Base-by-base conservation (phyloP, 2,797 vertebrate species). In the Pseudochaenichthys georgianus region DNA sequence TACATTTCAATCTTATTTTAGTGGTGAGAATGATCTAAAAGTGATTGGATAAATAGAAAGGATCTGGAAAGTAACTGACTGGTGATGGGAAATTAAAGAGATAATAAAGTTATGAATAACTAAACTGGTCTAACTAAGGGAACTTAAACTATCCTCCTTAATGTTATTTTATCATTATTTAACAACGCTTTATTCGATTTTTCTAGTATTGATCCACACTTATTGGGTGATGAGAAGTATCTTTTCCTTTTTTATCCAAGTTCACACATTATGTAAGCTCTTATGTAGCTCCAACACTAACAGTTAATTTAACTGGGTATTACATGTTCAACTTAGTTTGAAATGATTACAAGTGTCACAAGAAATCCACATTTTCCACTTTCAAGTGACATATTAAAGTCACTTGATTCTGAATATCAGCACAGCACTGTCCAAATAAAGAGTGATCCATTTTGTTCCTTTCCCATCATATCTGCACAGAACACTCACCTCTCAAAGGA, bases 401-500 rank as follows among this genome's bases (percentile, higher is more conserved):
- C n/a, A 21, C 47, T 52, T 7, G 1, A 46, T 8, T 17, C 28
- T 53, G 2, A 46, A 28, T 53, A 23, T 54, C 15, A 59, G 47
- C 4, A 21, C 5, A 9, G 19, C 34, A 28, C 21, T 53, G 28
- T 43, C 9, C 31, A 58, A 46, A 70, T 48, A 47, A 62, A 46
- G 10, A 45, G 17, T 42, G 51, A 48, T 19, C 43, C 61, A 12
- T 10, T 70, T 54, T 53, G 57, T 43, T 41, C 10, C 11, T 65
- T 70, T n/a, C 12, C 10, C 31, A 15, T 11, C 43, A 13, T 53
- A 54, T 59, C n/a, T 46, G 6, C 28, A 69, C 42, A 21, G 52
- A 75, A 77, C 34, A 53, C 19, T 13, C 58, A 15, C 28, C 23
- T 68, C 53, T 74, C 15, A 53, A 1, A 57, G 64, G 70, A 77